These are phyloP conservation scores for Lithobius niger DNA, from an alignment of 1,140 invertebrate species.

Conservation along the genomic window DNA sequence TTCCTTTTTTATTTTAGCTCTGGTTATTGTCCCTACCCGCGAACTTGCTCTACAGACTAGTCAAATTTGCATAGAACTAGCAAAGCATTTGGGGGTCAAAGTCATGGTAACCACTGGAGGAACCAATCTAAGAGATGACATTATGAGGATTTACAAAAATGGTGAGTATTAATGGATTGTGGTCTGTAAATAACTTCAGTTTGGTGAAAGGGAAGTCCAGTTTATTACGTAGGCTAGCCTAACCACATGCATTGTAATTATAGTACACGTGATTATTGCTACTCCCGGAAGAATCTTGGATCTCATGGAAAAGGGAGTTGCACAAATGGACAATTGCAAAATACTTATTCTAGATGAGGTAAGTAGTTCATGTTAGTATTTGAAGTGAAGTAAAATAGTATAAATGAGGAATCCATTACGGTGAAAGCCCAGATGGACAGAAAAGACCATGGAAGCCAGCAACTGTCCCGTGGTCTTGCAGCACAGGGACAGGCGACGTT, in stretches of 20 bases:
- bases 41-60: slow-evolving; percentile 98
- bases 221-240: neutral
- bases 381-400: too few relatives aligned
- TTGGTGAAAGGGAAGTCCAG: neutral
- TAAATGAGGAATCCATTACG: too few relatives aligned
- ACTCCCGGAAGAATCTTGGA: slow-evolving; percentile 98
- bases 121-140: slow-evolving; percentile 96
- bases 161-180: slow-evolving; percentile 23
- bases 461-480: too few relatives aligned
- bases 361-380: slow-evolving; percentile 9
- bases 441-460: too few relatives aligned
- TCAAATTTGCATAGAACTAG: slow-evolving; percentile 97
- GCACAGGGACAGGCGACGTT: too few relatives aligned
- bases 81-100: slow-evolving; percentile 88
- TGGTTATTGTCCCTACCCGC: slow-evolving; percentile 97
- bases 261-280: slow-evolving; percentile 97
- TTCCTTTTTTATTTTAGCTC: slow-evolving; percentile 42
- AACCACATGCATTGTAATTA: neutral
- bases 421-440: too few relatives aligned
- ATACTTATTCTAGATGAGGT: slow-evolving; percentile 93
- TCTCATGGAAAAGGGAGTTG: slow-evolving; percentile 98
- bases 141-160: slow-evolving; percentile 98
- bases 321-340: slow-evolving; percentile 87
- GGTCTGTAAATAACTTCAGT: neutral
- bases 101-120: slow-evolving; percentile 99